Conservation (phyloP, 2,797 vertebrate genomes). For the Microchirus variegatus region DNA sequence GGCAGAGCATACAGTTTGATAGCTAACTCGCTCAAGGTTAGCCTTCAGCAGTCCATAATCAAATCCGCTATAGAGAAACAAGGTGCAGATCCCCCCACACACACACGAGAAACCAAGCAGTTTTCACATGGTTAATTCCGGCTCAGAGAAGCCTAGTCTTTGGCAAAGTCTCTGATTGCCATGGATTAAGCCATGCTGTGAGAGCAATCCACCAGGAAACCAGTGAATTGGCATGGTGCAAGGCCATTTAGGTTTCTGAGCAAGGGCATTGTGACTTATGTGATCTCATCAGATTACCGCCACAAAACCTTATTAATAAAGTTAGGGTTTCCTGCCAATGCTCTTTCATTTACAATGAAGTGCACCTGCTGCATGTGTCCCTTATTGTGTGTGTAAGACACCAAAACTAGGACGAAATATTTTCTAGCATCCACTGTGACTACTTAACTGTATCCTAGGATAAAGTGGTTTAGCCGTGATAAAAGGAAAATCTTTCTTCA, state of each 20-base stretch:
- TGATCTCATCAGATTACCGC: slow-evolving; percentile 69
- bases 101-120: slow-evolving; percentile 10
- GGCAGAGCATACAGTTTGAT: slow-evolving; percentile 31
- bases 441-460: neutral
- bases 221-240: slow-evolving; percentile 54
- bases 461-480: slow-evolving; percentile 6
- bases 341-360: slow-evolving; percentile 51
- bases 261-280: slow-evolving; percentile 47
- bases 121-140: slow-evolving; percentile 20
- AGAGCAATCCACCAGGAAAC: slow-evolving; percentile 57
- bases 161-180: slow-evolving; percentile 30
- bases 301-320: slow-evolving; percentile 57
- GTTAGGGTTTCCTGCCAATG: slow-evolving; percentile 36
- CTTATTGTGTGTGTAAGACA: slow-evolving; percentile 26
- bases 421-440: slow-evolving; percentile 4
- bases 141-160: slow-evolving; percentile 13
- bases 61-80: slow-evolving; percentile 13
- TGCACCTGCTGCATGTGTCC: slow-evolving; percentile 56
- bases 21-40: slow-evolving; percentile 24
- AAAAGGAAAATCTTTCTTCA: neutral
- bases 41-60: slow-evolving; percentile 21
- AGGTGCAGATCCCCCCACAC: slow-evolving; percentile 23
- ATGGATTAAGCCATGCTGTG: slow-evolving; percentile 45
- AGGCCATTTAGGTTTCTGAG: slow-evolving; percentile 57
- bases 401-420: slow-evolving; percentile 34